phyloP scores from a whole-genome alignment of 2,888 invertebrate genomes.

The Icerya purchasi region DNA sequence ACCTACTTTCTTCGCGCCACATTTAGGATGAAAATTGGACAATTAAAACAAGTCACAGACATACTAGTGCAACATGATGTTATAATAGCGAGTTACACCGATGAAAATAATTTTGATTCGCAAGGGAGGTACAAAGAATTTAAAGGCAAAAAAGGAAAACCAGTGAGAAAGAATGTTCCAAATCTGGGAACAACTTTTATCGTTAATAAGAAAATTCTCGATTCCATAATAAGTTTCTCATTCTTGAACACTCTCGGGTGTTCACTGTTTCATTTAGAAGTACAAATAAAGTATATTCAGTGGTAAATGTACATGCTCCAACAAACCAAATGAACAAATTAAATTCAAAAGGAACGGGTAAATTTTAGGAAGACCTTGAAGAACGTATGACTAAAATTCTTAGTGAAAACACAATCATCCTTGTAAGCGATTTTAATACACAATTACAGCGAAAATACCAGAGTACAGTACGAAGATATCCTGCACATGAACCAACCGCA shows the following conservation, averaged over 20 bases:
- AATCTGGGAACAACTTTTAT: neutral
- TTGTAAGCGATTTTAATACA: neutral
- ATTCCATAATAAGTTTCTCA: neutral
- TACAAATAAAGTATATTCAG: neutral
- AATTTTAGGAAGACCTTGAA: too few relatives aligned
- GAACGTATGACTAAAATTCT: neutral
- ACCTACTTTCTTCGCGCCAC: too few relatives aligned
- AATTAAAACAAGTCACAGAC: neutral
- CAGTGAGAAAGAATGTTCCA: neutral
- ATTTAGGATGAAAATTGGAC: neutral
- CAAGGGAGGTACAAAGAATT: neutral
- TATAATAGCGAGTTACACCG: neutral
- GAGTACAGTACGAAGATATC: neutral
- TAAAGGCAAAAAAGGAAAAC: neutral
- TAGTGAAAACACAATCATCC: neutral
- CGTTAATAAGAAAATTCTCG: neutral
- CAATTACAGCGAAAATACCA: neutral
- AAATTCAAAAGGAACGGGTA: too few relatives aligned
- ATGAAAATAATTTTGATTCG: neutral
- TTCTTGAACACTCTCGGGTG: neutral
- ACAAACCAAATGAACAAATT: neutral
- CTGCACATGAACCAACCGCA: neutral
- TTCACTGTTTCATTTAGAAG: neutral
- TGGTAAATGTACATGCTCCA: neutral
- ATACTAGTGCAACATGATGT: neutral